Evolutionary conservation across 2,888 invertebrate genomes (phyloP).

Genomic region (Chaitophorus viminalis): DNA sequence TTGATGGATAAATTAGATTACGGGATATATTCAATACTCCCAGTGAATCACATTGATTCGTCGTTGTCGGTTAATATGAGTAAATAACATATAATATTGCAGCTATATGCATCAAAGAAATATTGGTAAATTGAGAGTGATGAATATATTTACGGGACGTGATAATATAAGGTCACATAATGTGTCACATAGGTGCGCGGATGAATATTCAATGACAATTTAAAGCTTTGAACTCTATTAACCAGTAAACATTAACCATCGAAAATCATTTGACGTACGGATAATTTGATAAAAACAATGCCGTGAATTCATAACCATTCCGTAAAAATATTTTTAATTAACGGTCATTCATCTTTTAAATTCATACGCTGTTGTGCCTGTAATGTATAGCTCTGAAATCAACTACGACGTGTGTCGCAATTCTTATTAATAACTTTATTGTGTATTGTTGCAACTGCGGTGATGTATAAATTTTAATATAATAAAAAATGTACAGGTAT

Average conservation of each 20-base stretch:
- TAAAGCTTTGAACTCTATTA: constrained; percentile 6
- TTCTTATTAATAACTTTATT: background rate
- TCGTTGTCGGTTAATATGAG: too few species aligned
- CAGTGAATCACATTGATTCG: background rate
- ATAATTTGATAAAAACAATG: constrained; percentile 1
- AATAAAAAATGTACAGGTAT: background rate
- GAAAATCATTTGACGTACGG: background rate
- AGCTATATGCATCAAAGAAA: background rate
- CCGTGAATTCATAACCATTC: background rate
- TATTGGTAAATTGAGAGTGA: constrained; percentile 25
- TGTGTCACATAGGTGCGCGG: background rate
- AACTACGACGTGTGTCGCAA: background rate
- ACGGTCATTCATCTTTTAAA: constrained; percentile 1
- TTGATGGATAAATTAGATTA: too few species aligned
- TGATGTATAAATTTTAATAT: background rate
- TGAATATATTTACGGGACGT: constrained; percentile 22
- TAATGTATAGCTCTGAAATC: background rate
- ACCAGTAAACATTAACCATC: background rate
- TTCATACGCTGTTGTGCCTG: background rate
- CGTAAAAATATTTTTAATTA: background rate
- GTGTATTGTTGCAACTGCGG: background rate
- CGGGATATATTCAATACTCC: background rate
- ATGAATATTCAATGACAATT: constrained; percentile 41
- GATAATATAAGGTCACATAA: constrained; percentile 28
- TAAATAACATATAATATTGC: too few species aligned